Evolutionary conservation across 2,113 vertebrate species (phyloP).

Genomic region (Oreochromis spilurus): DNA sequence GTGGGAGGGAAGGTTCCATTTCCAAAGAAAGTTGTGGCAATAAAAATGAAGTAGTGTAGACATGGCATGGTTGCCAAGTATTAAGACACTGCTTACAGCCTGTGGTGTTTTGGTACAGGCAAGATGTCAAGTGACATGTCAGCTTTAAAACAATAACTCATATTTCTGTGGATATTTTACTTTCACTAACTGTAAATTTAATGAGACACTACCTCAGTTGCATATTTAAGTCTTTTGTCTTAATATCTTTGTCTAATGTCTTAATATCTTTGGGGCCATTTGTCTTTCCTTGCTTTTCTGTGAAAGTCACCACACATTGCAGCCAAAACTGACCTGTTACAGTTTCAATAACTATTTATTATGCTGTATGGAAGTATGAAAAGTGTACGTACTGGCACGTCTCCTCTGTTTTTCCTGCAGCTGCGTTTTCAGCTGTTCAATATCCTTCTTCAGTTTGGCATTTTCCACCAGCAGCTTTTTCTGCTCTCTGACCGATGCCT

Average conservation of each 20-base stretch:
- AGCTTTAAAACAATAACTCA: background rate
- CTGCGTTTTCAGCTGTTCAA: slow-evolving; percentile 81
- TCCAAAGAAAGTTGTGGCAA: background rate
- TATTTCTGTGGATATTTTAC: background rate
- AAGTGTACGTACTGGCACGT: slow-evolving; percentile 48
- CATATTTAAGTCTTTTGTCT: too few species aligned
- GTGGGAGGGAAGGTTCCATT: background rate
- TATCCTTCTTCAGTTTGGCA: slow-evolving; percentile 92
- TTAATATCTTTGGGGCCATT: too few species aligned
- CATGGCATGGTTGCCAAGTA: background rate
- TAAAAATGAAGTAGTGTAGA: background rate
- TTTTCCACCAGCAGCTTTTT: slow-evolving; percentile 96
- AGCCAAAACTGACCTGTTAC: background rate
- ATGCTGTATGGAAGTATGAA: background rate
- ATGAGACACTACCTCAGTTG: background rate
- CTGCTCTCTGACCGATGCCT: slow-evolving; percentile 88
- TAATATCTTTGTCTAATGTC: too few species aligned
- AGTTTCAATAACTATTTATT: background rate
- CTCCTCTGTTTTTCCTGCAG: slow-evolving; percentile 85
- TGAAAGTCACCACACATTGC: background rate
- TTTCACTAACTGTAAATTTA: background rate
- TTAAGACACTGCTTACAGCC: too few species aligned
- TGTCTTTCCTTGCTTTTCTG: background rate
- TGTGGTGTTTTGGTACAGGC: too few species aligned
- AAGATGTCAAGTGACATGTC: background rate